Evolutionary conservation across 2,888 invertebrate species (phyloP).

Genomic region (Cyclophora punctaria): DNA sequence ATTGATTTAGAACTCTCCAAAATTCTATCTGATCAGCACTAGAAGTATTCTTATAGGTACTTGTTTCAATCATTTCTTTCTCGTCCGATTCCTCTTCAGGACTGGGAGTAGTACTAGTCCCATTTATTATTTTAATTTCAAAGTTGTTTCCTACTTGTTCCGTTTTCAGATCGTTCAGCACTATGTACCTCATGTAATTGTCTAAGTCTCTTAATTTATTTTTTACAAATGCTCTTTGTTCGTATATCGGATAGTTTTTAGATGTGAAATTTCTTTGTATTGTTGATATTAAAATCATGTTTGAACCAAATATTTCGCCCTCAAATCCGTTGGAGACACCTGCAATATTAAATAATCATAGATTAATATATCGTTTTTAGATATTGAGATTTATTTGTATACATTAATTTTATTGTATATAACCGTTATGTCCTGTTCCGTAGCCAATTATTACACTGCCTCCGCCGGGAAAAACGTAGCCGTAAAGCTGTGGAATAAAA

Average conservation of each 20-base stretch:
- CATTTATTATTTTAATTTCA: slow-evolving; percentile 24
- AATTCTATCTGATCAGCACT: slow-evolving; percentile 18
- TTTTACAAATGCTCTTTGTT: slow-evolving; percentile 40
- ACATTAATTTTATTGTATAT: neutral
- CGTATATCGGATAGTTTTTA: slow-evolving; percentile 35
- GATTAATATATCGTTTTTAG: neutral
- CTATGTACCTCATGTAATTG: slow-evolving; percentile 37
- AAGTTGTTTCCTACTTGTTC: slow-evolving; percentile 40
- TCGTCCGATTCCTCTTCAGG: too few relatives aligned
- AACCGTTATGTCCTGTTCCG: slow-evolving; percentile 78
- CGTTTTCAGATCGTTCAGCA: slow-evolving; percentile 45
- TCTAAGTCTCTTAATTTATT: slow-evolving; percentile 40
- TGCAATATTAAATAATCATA: slow-evolving; percentile 22
- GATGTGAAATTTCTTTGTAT: slow-evolving; percentile 58
- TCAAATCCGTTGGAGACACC: slow-evolving; percentile 79
- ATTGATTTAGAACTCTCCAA: slow-evolving; percentile 36
- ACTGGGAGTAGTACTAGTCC: slow-evolving; percentile 1
- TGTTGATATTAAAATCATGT: slow-evolving; percentile 76
- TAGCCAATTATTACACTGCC: slow-evolving; percentile 82
- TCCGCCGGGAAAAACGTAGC: slow-evolving; percentile 70
- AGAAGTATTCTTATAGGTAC: neutral
- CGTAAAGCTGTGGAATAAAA: slow-evolving; percentile 67
- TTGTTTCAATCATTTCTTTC: too few relatives aligned
- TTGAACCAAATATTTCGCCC: slow-evolving; percentile 80
- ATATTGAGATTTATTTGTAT: neutral